Base-by-base conservation (phyloP, 2,113 vertebrate genomes). In the Thermophis baileyi region DNA sequence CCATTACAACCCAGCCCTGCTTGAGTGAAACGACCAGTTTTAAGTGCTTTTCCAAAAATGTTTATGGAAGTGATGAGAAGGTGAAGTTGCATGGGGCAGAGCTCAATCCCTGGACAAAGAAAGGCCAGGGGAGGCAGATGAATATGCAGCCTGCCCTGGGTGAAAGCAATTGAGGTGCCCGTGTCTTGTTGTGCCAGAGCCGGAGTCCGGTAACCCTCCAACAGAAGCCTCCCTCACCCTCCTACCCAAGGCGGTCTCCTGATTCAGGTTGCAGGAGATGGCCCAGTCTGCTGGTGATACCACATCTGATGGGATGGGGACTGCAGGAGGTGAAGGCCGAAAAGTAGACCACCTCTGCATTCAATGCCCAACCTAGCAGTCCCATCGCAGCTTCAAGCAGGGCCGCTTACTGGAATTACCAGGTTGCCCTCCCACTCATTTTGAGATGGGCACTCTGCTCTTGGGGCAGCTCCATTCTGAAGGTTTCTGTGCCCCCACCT, bases 61-160 rank as follows among this genome's bases (percentile, higher is more conserved):
- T 97, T 97, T 96, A 97, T 96, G 95, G 96, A 91, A 95, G 97
- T 90, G 94, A 93, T 95, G 96, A 97, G 90, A 94, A 94, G 85
- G 44, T 22, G 94, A 91, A 96, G 94, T 94, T 92, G 50, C 0
- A 0, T 0, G 1, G 14, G 0, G n/a, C 14, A 27, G 2, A 0
- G 10, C 85, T 40, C 25, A 0, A 1, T 90, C 89, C 1, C 69
- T 90, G 0, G 92, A 25, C 53, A 1, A 4, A 35, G 47, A 0
- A 4, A 3, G 46, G 11, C 10, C 46, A 11, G 7, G 40, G 47
- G 85, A 49, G 46, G 57, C 55, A 20, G 0, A 4, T 87, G 90
- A 0, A 1, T 44, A 55, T 0, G n/a, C 18, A 18, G n/a, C n/a
- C 14, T 74, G n/a, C 69, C 6, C 69, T 81, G 69, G 2, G 69